These are phyloP conservation scores for Pandemis heparana DNA, from an alignment of 2,888 invertebrate species.

Conservation along the genomic window DNA sequence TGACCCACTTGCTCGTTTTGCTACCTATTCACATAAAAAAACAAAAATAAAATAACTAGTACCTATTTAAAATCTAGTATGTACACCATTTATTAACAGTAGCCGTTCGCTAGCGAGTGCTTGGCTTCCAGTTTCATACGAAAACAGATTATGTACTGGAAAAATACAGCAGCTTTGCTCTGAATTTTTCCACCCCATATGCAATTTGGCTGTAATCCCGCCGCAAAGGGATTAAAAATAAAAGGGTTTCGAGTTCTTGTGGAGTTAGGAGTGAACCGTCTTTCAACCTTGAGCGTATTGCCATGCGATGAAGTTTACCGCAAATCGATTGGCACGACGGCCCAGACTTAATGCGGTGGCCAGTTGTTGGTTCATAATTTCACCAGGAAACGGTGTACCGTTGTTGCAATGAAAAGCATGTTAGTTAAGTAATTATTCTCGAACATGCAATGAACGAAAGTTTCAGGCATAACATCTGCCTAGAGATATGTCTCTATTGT, in stretches of 20 bases:
- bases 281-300: slow-evolving; percentile 23
- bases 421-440: no score
- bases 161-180: background rate
- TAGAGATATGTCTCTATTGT: no score
- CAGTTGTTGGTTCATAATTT: background rate
- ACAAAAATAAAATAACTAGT: no score
- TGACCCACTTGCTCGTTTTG: no score
- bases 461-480: no score
- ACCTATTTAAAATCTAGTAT: no score
- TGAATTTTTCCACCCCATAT: background rate
- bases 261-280: background rate
- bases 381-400: background rate
- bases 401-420: background rate
- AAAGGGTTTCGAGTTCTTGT: background rate
- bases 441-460: no score
- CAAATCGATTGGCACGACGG: slow-evolving; percentile 29
- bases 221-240: background rate
- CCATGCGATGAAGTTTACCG: slow-evolving; percentile 40
- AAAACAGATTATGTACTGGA: no score
- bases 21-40: no score
- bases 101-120: no score
- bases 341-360: background rate
- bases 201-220: background rate
- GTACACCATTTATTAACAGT: no score
- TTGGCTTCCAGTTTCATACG: no score